Evolutionary conservation across 2,113 vertebrate species (phyloP).

Genomic region (Pontoporia blainvillei): DNA sequence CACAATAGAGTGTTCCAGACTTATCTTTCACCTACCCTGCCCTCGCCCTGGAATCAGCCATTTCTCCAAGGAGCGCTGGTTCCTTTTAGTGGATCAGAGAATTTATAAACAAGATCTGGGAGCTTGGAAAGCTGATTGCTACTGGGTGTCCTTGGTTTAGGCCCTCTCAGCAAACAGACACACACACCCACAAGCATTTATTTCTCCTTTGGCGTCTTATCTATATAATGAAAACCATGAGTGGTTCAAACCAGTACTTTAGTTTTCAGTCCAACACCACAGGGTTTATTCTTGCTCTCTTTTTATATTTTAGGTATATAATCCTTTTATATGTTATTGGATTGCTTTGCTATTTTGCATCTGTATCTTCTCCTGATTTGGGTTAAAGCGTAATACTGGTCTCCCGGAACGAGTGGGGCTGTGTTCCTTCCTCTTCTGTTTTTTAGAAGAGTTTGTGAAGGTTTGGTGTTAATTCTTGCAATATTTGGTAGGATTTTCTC

Average conservation of each 20-base stretch:
- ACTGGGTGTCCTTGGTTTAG: neutral
- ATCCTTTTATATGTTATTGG: neutral
- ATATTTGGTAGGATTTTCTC: neutral
- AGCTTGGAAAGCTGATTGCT: neutral
- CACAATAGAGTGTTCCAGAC: neutral
- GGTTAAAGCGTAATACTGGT: neutral
- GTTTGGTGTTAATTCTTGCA: neutral
- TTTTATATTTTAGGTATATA: neutral
- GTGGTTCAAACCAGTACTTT: neutral
- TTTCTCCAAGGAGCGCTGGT: neutral
- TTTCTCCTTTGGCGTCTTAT: neutral
- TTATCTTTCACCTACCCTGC: neutral
- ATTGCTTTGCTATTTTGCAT: neutral
- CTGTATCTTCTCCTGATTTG: neutral
- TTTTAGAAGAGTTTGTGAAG: neutral
- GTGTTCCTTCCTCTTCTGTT: neutral
- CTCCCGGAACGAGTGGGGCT: neutral
- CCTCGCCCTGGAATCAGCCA: neutral
- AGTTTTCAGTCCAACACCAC: neutral
- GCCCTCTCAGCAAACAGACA: neutral
- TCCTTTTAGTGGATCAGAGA: neutral
- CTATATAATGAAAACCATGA: neutral
- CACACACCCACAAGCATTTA: no score
- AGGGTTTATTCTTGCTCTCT: neutral
- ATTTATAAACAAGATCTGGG: neutral